Conservation (phyloP, 2,113 vertebrate genomes). For the Apteryx mantelli region DNA sequence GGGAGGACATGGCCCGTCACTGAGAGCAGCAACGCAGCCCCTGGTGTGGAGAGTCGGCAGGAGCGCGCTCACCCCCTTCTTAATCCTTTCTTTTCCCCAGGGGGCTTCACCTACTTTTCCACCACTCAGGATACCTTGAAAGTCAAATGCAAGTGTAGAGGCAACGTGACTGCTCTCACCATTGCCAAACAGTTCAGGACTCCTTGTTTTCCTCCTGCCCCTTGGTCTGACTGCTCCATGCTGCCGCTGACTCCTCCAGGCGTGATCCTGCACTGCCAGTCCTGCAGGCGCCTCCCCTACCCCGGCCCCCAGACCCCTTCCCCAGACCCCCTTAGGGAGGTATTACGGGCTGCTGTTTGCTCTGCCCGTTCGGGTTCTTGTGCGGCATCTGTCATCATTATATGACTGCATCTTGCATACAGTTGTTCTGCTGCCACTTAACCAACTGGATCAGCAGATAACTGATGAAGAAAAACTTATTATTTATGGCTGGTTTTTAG, state of each 20-base stretch:
- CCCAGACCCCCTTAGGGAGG: neutral
- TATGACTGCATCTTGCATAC: neutral
- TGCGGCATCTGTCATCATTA: rapidly evolving
- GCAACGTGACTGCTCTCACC: neutral
- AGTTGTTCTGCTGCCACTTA: neutral
- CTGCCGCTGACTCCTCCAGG: rapidly evolving
- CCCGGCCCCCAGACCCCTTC: neutral
- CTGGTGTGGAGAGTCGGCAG: neutral
- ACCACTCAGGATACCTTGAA: neutral
- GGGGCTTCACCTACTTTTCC: neutral
- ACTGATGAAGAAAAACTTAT: neutral
- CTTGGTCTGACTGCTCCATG: neutral
- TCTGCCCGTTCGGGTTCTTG: neutral
- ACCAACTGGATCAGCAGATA: neutral
- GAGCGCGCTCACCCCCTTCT: rapidly evolving
- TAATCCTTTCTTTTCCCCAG: neutral
- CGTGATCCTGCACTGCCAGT: neutral
- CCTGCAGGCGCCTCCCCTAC: neutral
- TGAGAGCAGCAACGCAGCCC: neutral
- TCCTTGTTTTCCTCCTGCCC: neutral
- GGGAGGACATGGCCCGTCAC: neutral
- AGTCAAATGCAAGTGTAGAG: neutral
- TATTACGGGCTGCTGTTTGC: neutral
- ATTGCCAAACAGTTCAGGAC: neutral
- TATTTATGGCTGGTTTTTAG: slow-evolving; percentile 1